Base-by-base conservation (phyloP, 1,140 invertebrate species). In the Aphelinus certus region DNA sequence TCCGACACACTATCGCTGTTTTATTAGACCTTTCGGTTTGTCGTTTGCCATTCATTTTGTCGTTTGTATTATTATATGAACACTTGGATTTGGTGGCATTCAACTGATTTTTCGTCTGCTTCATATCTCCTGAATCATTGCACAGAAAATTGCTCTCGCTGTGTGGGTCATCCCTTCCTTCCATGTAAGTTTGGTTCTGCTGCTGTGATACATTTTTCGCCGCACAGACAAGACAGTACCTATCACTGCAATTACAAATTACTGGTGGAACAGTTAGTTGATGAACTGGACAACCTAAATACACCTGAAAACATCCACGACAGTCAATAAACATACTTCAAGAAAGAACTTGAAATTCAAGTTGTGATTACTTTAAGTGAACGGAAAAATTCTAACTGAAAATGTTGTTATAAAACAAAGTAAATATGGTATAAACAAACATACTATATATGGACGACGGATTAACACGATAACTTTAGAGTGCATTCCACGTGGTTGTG, bases 51-150 rank as follows among this genome's bases (percentile, higher is more conserved):
- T 2, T 62, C 48, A 7, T 26, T 67, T 76, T 58, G 9, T 57
- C 61, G 55, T 62, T 60, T n/a, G 58, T 70, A 7, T 78, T 61
- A 61, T 79, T 83, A 26, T 26, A 26, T 0, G 26, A 66, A 43
- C 78, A 78, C 42, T 79, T 84, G 7, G 80, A 79, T 63, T 85
- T 87, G 0, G 78, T 83, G 3, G 82, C 81, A 64, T 87, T 88
- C 63, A 86, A 64, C 45, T 85, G 82, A 79, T 88, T 87, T 46
- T 87, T 87, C 1, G 81, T 71, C 48, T 87, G 85, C 75, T 88
- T 88, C 47, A 71, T 42, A n/a, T 69, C 53, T 10, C 79, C 77
- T n/a, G 73, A 53, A 10, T 68, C 64, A 45, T 77, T 74, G 42
- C 67, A 74, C 3, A 55, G 1, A 67, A 61, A 78, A 46, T 62